These are phyloP conservation scores for Brachylomia viminalis DNA, from an alignment of 2,888 invertebrate species.

Conservation along the genomic window DNA sequence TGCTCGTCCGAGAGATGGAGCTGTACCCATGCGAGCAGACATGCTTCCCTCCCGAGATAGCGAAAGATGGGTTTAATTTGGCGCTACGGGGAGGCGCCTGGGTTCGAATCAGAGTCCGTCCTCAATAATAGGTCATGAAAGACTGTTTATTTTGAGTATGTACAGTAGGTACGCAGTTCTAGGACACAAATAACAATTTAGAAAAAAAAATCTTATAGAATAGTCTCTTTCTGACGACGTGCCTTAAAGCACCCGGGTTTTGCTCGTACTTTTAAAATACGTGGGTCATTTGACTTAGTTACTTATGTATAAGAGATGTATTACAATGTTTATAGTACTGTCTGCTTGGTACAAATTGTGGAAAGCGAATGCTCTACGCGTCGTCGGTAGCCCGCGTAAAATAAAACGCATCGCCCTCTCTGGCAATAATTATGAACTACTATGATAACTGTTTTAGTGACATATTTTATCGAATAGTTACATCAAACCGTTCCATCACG, in stretches of 20 bases:
- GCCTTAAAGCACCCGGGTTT: neutral
- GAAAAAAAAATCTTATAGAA: too few species aligned
- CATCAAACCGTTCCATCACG: neutral
- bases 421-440: slow-evolving; percentile 14
- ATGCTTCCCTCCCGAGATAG: slow-evolving; percentile 67
- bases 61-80: slow-evolving; percentile 68
- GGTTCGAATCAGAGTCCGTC: slow-evolving; percentile 70
- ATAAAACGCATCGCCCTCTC: slow-evolving; percentile 24
- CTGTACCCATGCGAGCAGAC: slow-evolving; percentile 75
- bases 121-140: slow-evolving; percentile 8
- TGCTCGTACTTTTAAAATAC: neutral
- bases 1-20: slow-evolving; percentile 75
- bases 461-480: slow-evolving; percentile 21
- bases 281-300: neutral
- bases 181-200: too few species aligned
- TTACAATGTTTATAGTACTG: too few species aligned
- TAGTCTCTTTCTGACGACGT: neutral
- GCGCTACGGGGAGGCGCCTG: slow-evolving; percentile 76
- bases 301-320: neutral
- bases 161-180: neutral
- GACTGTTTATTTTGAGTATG: neutral
- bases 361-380: neutral
- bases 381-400: neutral
- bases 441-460: neutral
- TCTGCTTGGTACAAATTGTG: neutral